Percentiles rank a stretch among this genome's conserved stretches.
Evolutionary conservation across 2,113 vertebrate species (phyloP).

Genomic region (Malaclemys terrapin): DNA sequence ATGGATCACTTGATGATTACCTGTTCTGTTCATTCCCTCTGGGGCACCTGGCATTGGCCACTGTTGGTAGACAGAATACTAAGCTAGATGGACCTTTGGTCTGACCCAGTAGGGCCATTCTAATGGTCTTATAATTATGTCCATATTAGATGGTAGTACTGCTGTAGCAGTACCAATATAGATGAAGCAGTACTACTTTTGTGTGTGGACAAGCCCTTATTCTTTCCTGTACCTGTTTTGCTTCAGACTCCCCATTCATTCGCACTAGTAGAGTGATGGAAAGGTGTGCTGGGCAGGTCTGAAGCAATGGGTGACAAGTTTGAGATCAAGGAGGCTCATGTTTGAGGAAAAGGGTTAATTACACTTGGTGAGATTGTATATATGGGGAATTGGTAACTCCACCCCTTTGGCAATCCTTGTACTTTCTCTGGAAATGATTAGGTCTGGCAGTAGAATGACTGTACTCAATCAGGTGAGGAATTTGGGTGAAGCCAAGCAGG

Average conservation of each 20-base stretch:
- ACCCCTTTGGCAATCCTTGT: neutral
- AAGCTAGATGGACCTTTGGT: too few relatives aligned
- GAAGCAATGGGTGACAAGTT: neutral
- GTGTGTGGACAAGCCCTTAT: neutral
- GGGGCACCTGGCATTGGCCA: too few relatives aligned
- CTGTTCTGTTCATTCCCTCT: too few relatives aligned
- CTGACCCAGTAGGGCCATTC: too few relatives aligned
- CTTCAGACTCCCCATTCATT: neutral
- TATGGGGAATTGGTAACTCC: neutral
- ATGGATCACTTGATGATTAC: too few relatives aligned
- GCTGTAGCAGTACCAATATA: neutral
- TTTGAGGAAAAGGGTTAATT: neutral
- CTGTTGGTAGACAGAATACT: too few relatives aligned
- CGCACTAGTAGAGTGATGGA: neutral
- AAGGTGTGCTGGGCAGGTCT: neutral
- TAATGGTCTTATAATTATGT: neutral
- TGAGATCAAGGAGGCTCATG: neutral
- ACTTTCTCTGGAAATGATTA: neutral
- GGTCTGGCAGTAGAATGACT: neutral
- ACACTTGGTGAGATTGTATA: neutral
- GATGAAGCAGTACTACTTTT: neutral
- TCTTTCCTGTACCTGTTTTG: constrained; percentile 22
- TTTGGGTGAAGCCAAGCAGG: neutral
- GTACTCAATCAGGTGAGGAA: too few relatives aligned
- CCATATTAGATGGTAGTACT: neutral